phyloP scores from a whole-genome alignment of 2,797 vertebrate genomes.

The Glyptemys insculpta region DNA sequence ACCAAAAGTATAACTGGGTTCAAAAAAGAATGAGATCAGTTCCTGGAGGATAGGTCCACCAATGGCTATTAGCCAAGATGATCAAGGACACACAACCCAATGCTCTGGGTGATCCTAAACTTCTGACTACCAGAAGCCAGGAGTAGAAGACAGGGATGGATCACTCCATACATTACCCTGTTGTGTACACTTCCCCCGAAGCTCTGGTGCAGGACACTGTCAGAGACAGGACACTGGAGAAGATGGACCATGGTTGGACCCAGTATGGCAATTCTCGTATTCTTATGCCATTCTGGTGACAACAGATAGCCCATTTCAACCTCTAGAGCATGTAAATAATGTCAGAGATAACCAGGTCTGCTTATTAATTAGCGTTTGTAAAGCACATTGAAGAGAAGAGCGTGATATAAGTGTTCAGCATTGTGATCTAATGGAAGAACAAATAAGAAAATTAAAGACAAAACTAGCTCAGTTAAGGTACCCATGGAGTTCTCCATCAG shows the following conservation, averaged over 20 bases:
- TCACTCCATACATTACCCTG: not conserved
- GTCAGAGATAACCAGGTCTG: not conserved
- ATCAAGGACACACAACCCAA: not conserved
- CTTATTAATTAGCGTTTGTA: too few relatives aligned
- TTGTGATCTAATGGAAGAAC: not conserved
- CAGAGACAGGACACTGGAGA: not conserved
- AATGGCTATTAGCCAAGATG: not conserved
- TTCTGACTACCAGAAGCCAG: not conserved
- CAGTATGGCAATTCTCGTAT: not conserved
- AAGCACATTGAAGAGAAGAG: too few relatives aligned
- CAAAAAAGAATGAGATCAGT: not conserved
- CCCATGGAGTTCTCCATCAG: not conserved
- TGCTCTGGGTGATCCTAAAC: not conserved
- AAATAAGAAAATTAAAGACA: not conserved
- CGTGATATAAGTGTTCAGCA: not conserved
- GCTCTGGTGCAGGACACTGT: not conserved
- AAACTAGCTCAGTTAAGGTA: not conserved
- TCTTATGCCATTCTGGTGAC: not conserved
- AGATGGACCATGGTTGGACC: not conserved
- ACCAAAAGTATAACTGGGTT: not conserved
- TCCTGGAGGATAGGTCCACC: not conserved
- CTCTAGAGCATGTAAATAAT: not conserved
- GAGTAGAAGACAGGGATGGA: not conserved
- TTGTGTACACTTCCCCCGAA: not conserved
- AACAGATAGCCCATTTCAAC: not conserved